These are phyloP conservation scores for Ginglymostoma cirratum DNA, from an alignment of 2,113 vertebrate species.

Conservation along the genomic window DNA sequence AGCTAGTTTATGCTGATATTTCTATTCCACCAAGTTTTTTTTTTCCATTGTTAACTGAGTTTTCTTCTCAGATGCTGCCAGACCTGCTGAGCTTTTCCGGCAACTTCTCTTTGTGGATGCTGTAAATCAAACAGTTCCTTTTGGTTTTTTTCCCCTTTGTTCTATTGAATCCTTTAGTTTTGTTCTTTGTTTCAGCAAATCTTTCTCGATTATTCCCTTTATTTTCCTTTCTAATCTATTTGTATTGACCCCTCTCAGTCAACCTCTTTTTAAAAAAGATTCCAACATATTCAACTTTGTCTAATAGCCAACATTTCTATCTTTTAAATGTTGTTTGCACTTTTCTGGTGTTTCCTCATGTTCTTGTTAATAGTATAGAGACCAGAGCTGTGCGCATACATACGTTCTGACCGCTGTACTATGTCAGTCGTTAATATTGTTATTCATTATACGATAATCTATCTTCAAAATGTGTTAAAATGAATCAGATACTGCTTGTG, in stretches of 20 bases:
- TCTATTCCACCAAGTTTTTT: not conserved
- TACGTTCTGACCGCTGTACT: not conserved
- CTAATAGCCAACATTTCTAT: not conserved
- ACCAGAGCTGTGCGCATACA: not conserved
- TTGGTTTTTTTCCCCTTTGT: too few relatives aligned
- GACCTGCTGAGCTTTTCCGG: too few relatives aligned
- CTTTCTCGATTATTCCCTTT: not conserved
- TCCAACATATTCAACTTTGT: not conserved
- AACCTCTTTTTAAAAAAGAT: not conserved
- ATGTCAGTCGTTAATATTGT: not conserved
- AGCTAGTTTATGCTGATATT: not conserved
- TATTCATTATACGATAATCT: not conserved
- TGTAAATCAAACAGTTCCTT: too few relatives aligned
- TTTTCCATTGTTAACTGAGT: too few relatives aligned
- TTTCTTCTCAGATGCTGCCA: too few relatives aligned
- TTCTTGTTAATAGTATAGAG: not conserved
- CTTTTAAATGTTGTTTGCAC: not conserved
- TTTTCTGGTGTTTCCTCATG: not conserved
- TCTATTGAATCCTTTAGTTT: too few relatives aligned
- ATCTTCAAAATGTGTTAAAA: too few relatives aligned
- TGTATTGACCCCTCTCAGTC: not conserved
- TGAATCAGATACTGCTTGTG: too few relatives aligned
- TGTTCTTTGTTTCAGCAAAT: not conserved
- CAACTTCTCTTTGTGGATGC: too few relatives aligned
- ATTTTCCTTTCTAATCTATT: not conserved